These are phyloP conservation scores for Rousettus madagascariensis DNA, from an alignment of 2,797 vertebrate species.

Conservation along the genomic window DNA sequence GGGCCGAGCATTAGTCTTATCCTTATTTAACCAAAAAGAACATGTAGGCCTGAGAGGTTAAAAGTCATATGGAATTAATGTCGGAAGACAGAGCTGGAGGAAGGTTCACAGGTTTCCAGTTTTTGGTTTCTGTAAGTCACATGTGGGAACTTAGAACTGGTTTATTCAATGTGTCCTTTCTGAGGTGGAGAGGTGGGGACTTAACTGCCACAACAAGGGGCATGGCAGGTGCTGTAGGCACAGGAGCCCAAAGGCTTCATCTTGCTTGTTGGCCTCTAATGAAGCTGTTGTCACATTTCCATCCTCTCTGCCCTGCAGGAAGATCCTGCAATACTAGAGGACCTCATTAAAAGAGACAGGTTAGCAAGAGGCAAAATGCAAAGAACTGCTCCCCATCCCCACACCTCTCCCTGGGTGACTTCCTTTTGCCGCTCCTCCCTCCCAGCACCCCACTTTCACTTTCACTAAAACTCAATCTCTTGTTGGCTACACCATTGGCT, in stretches of 20 bases:
- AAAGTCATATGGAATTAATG: not conserved
- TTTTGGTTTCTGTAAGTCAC: not conserved
- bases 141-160: not conserved
- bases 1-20: not conserved
- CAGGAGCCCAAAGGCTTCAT: not conserved
- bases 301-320: constrained; percentile 52
- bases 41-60: not conserved
- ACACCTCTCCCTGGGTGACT: not conserved
- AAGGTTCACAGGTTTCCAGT: not conserved
- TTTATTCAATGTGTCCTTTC: not conserved
- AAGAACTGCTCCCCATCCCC: not conserved
- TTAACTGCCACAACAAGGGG: constrained; percentile 38
- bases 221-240: constrained; percentile 4
- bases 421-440: not conserved
- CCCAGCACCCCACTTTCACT: not conserved
- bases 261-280: not conserved
- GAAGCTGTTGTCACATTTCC: constrained; percentile 64
- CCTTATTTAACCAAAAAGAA: constrained; percentile 1
- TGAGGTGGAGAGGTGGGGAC: not conserved
- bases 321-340: constrained; percentile 34
- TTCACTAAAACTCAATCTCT: constrained; percentile 59
- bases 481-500: constrained; percentile 27
- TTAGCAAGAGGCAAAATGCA: constrained; percentile 50
- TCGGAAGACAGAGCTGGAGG: not conserved
- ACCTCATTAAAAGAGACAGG: constrained; percentile 70